Evolutionary conservation across 2,888 invertebrate genomes (phyloP), one percentile per base, ranked within the genome.

Genomic region (Sphaerophoria taeniata): DNA sequence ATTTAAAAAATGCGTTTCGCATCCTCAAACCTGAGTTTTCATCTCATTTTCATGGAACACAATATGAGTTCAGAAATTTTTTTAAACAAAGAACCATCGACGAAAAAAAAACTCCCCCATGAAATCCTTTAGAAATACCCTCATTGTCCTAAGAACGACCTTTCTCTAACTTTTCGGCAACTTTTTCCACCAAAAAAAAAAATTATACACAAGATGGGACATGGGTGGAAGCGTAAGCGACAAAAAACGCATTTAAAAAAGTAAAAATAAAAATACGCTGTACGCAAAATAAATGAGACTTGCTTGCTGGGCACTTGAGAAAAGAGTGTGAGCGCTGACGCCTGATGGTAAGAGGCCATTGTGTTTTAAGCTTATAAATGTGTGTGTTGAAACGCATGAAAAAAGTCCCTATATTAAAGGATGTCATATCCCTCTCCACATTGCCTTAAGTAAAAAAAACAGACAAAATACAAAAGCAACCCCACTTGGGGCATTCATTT

Each of bases 101-200:
- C 24, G 2, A 39, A 7, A 39, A 39, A 63, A 77, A 61, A 63
- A 77, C 53, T 60, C 79, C 73, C 79, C 73, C 69, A 61, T 61
- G 51, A 73, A 73, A 79, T 79, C 70, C 71, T 77, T 82, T 77
- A 67, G 67, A 65, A 81, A 82, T 69, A 77, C 72, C 72, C 72
- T 79, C 74, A 67, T 60, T 61, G 72, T 56, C 82, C 72, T 60
- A 77, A 73, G 67, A 82, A 77, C 67, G 77, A 72, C 72, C 82
- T 72, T 77, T 69, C 72, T 55, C 67, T 51, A 56, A 67, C 67
- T 77, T 72, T 77, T 67, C 36, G 39, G 39, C 53, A 67, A 67
- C 67, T 61, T 76, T 61, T 43, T 4, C 36, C 31, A 4, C 56
- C 39, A 63, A 47, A 58, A 58, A 45, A 16, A 36, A 14, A 12